Percentiles rank a stretch among this genome's conserved stretches.
Evolutionary conservation across 2,113 vertebrate species (phyloP).

Genomic region (Arothron firmamentum): DNA sequence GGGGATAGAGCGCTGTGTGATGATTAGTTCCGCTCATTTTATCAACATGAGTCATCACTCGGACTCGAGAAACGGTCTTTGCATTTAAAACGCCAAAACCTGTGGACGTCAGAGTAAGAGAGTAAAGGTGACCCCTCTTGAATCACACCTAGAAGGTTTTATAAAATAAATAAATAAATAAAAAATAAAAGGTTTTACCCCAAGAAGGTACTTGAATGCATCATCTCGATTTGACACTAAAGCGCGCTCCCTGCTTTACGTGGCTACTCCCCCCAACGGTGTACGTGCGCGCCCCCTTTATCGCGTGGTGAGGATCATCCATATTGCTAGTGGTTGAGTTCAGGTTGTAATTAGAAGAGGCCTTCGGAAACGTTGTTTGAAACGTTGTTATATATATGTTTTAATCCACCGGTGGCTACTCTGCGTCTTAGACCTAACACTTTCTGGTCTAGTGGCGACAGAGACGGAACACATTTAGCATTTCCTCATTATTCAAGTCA

Average conservation of each 20-base stretch:
- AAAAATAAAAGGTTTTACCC: not conserved
- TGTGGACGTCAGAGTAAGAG: too few species aligned
- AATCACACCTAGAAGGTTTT: too few species aligned
- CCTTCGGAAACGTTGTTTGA: conserved; percentile 53
- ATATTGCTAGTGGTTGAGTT: conserved; percentile 78
- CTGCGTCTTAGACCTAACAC: conserved; percentile 67
- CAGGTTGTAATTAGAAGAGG: conserved; percentile 63
- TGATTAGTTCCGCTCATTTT: too few species aligned
- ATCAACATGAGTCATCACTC: too few species aligned
- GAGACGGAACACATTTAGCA: conserved; percentile 54
- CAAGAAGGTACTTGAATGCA: conserved; percentile 42
- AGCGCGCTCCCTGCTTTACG: conserved; percentile 62
- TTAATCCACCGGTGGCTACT: conserved; percentile 53
- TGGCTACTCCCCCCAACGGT: too few species aligned
- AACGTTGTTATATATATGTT: conserved; percentile 61
- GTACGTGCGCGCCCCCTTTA: conserved; percentile 76
- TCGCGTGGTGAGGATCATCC: conserved; percentile 87
- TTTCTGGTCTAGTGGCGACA: conserved; percentile 59
- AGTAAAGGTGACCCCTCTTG: too few species aligned
- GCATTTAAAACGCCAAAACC: too few species aligned
- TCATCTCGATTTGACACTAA: conserved; percentile 24
- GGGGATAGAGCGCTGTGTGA: too few species aligned
- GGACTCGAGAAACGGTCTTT: too few species aligned
- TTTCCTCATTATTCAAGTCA: conserved; percentile 60
- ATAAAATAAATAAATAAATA: too few species aligned